Evolutionary conservation across 2,797 vertebrate species (phyloP).

Genomic region (Loriculus beryllinus): DNA sequence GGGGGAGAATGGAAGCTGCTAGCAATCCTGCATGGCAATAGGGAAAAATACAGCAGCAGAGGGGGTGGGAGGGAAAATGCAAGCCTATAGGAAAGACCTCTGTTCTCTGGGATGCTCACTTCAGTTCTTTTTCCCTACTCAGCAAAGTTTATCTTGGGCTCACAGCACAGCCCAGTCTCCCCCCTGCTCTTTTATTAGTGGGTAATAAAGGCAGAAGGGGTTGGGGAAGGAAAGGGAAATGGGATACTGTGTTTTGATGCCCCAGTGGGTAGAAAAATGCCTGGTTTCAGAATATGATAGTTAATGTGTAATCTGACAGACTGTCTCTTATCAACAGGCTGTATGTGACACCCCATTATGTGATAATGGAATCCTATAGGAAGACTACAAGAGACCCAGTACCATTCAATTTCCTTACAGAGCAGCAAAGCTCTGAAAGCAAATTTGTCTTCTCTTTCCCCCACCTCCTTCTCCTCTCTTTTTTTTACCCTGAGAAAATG

Average conservation of each 20-base stretch:
- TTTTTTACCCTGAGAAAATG: constrained; percentile 25
- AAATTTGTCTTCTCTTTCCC: constrained; percentile 22
- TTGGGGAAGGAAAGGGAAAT: background rate
- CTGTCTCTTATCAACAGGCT: constrained; percentile 46
- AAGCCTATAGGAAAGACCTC: constrained; percentile 19
- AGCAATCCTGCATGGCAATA: background rate
- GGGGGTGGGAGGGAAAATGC: background rate
- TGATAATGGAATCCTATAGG: constrained; percentile 58
- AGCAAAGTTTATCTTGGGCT: constrained; percentile 48
- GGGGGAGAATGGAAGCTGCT: background rate
- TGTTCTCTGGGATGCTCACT: constrained; percentile 34
- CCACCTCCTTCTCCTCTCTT: background rate
- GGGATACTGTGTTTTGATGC: constrained; percentile 27
- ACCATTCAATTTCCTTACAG: constrained; percentile 53
- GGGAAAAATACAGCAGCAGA: background rate
- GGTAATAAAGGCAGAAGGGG: background rate
- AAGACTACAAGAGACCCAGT: constrained; percentile 43
- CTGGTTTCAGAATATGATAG: constrained; percentile 37
- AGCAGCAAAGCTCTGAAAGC: constrained; percentile 39
- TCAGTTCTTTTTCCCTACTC: constrained; percentile 21
- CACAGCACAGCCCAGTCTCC: background rate
- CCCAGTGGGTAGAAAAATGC: constrained; percentile 35
- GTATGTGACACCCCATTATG: constrained; percentile 30
- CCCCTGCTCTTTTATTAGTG: constrained; percentile 3
- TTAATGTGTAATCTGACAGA: constrained; percentile 61